phyloP scores from a whole-genome alignment of 2,113 vertebrate species.

The Bettongia penicillata region DNA sequence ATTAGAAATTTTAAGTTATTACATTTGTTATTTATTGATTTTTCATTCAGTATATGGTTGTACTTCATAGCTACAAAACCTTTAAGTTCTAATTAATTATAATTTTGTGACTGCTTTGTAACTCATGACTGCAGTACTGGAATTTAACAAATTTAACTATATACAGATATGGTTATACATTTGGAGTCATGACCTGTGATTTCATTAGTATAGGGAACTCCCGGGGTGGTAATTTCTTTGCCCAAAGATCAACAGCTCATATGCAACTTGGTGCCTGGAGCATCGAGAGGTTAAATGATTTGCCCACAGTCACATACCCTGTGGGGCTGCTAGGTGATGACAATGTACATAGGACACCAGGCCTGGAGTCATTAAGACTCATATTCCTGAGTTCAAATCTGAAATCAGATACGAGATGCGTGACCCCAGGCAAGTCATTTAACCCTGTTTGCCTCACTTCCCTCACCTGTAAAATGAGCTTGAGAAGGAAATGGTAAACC shows the following conservation, averaged over 20 bases:
- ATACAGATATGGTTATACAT: neutral
- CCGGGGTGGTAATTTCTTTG: neutral
- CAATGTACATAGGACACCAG: neutral
- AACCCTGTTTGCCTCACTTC: neutral
- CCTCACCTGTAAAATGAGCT: no score
- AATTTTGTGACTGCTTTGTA: neutral
- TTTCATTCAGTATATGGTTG: constrained; percentile 5
- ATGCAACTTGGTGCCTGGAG: neutral
- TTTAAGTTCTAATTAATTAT: neutral
- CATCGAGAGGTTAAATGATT: neutral
- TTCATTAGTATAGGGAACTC: neutral
- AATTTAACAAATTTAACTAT: constrained; percentile 31
- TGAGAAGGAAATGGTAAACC: no score
- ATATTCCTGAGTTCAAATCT: no score
- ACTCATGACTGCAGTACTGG: neutral
- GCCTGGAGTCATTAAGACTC: neutral
- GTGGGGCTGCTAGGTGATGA: neutral
- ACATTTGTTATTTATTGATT: constrained; percentile 37
- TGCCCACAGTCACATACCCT: neutral
- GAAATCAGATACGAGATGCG: neutral
- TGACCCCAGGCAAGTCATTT: no score
- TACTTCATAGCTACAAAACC: constrained; percentile 27
- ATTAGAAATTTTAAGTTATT: constrained; percentile 39
- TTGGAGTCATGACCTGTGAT: neutral
- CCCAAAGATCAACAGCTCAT: neutral